Base-by-base conservation (phyloP, 2,113 vertebrate genomes). In the Hippocampus barbouri region DNA sequence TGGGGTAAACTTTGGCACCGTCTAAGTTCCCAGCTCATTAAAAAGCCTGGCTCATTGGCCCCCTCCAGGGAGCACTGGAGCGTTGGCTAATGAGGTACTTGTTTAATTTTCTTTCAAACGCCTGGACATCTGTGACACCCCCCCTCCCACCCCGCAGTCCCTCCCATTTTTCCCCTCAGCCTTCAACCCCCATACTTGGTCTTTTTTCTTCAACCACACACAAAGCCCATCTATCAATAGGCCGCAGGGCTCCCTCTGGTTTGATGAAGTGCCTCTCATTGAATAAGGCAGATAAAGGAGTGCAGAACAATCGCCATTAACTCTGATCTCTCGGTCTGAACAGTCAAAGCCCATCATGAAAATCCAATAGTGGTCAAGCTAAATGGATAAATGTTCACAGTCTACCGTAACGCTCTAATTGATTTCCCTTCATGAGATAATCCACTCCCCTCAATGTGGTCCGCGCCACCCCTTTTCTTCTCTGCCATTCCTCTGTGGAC, bases 71-170 rank as follows among this genome's bases (percentile, higher is more conserved):
- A 97, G 94, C 95, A 95, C 90, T 95, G 94, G 95, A 96, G 95
- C 95, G 92, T 95, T 94, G 92, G 90, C 95, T 98, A 98, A 98
- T 97, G 96, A 98, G 96, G 95, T 96, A 98, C 96, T 98, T 98
- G 96, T 98, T 98, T 98, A 97, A 98, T 98, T 98, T 98, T 94
- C 95, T 95, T 97, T 97, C 96, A 98, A 97, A 98, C 94, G 92
- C 93, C 92, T 76, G 95, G 95, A 97, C 97, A 98, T 98, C 96
- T 98, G 96, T 96, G 95, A 97, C 94, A 95, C 93, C 93, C 91
- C 93, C 92, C 91, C 49, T 11, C 61, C 63, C 43, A 62, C 74
- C 74, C 77, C 76, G 51, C 45, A 12, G 72, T 67, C 79, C 85
- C 75, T 65, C 74, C 83, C 47, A 41, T 76, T 81, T 77, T 77